These are phyloP conservation scores for Piezodorus guildinii DNA, from an alignment of 1,140 invertebrate genomes.

Conservation along the genomic window DNA sequence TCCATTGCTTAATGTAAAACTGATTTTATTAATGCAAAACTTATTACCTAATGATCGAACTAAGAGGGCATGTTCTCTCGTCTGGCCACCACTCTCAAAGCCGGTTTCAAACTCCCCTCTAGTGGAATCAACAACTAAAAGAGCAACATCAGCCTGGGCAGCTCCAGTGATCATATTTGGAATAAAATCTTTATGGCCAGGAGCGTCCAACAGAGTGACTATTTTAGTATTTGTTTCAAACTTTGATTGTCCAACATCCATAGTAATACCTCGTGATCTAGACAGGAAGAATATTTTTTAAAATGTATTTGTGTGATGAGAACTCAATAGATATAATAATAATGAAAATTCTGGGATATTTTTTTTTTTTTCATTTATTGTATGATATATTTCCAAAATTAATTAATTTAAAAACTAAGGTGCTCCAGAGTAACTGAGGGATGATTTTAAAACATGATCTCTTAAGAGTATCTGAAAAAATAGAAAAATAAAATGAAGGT, in stretches of 20 bases:
- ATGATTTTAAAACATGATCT: no score
- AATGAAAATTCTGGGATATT: no score
- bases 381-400: no score
- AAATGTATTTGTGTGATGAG: no score
- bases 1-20: no score
- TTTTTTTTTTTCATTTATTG: no score
- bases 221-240: slow-evolving; percentile 85
- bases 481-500: no score
- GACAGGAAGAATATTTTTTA: slow-evolving; percentile 25
- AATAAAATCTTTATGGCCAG: slow-evolving; percentile 97
- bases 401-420: no score
- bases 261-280: slow-evolving; percentile 78
- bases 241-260: slow-evolving; percentile 88
- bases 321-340: no score
- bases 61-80: slow-evolving; percentile 89
- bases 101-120: slow-evolving; percentile 97
- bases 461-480: no score
- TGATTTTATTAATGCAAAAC: no score
- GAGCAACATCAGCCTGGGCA: slow-evolving; percentile 90
- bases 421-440: no score
- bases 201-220: slow-evolving; percentile 82
- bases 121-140: slow-evolving; percentile 91
- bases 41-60: slow-evolving; percentile 69
- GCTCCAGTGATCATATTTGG: slow-evolving; percentile 97
- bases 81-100: slow-evolving; percentile 95